These are phyloP conservation scores for Sebastes diploproa DNA, from an alignment of 2,797 vertebrate species.

Conservation along the genomic window DNA sequence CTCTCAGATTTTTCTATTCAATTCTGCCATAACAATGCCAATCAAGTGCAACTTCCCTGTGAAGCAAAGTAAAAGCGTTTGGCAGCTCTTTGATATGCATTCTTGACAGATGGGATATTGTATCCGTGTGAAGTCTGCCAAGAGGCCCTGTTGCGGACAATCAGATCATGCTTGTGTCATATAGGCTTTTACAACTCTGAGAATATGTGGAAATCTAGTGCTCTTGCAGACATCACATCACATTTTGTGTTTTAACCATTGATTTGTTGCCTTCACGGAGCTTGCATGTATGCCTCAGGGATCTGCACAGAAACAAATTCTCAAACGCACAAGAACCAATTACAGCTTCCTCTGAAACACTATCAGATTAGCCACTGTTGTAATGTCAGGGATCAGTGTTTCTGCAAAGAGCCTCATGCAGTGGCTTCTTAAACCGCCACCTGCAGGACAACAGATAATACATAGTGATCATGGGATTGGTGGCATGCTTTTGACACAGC, in stretches of 20 bases:
- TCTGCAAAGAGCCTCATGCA: conserved; percentile 1
- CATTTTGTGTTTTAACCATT: background rate
- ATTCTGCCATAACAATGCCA: conserved; percentile 60
- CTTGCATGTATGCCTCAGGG: background rate
- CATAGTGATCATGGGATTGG: conserved; percentile 66
- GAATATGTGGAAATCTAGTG: background rate
- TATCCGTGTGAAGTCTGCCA: conserved; percentile 1
- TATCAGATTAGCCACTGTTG: background rate
- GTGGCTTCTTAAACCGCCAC: conserved; percentile 31
- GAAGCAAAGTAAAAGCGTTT: conserved; percentile 36
- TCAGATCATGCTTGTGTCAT: conserved; percentile 10
- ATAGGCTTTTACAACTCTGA: background rate
- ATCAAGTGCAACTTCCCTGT: conserved; percentile 60
- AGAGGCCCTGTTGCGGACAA: conserved; percentile 3
- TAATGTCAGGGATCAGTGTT: conserved; percentile 22
- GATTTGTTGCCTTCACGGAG: background rate
- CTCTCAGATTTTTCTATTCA: conserved; percentile 66
- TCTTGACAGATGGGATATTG: conserved; percentile 33
- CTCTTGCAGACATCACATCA: background rate
- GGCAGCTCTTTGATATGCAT: conserved; percentile 33
- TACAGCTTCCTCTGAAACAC: background rate
- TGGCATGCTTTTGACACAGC: conserved; percentile 54
- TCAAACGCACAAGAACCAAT: background rate
- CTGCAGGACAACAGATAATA: conserved; percentile 45
- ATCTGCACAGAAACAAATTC: background rate